Base-by-base conservation (phyloP, 2,888 invertebrate genomes). In the Timema podura region DNA sequence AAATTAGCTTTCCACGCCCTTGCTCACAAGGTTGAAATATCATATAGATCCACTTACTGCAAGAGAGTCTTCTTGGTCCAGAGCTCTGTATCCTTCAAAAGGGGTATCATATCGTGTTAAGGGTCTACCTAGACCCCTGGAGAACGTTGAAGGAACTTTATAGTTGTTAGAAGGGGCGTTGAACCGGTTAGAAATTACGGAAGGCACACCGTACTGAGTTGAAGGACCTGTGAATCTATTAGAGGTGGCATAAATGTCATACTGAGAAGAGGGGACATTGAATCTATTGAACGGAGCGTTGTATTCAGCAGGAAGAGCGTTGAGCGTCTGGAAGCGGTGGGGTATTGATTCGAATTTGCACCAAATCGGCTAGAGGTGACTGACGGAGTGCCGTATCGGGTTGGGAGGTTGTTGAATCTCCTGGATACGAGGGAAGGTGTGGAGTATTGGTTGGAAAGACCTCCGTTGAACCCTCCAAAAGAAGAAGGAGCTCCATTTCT, bases 171-270 rank as follows among this genome's bases (percentile, higher is more conserved):
- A 30, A 30, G 30, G 30, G 30, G 30, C 30, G 30, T 30, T 30
- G 30, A 30, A 1, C 30, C 30, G 30, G 30, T 30, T 30, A 30
- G 30, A 30, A 30, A 3, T 3, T 30, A 30, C 10, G n/a, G 57
- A 15, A 9, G 57, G 57, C 6, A 30, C 57, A 5, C 57, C 57
- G 1, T 57, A 57, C n/a, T 6, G 8, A 30, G 8, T 57, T 15
- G 57, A 57, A 30, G 30, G 30, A 3, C 30, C 3, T 30, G 30
- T 30, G 15, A 46, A 44, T 64, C 64, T 13, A 65, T 57, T 75
- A 51, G 70, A 70, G 48, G 65, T 68, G 47, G 67, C 51, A 1
- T 82, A 80, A 0, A 76, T 76, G 0, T 81, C 81, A 57, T 83
- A 82, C 15, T 78, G 77, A 46, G 78, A 73, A 3, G 82, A 80